Base-by-base conservation (phyloP, 2,888 invertebrate genomes). In the Caenorhabditis zanzibari region DNA sequence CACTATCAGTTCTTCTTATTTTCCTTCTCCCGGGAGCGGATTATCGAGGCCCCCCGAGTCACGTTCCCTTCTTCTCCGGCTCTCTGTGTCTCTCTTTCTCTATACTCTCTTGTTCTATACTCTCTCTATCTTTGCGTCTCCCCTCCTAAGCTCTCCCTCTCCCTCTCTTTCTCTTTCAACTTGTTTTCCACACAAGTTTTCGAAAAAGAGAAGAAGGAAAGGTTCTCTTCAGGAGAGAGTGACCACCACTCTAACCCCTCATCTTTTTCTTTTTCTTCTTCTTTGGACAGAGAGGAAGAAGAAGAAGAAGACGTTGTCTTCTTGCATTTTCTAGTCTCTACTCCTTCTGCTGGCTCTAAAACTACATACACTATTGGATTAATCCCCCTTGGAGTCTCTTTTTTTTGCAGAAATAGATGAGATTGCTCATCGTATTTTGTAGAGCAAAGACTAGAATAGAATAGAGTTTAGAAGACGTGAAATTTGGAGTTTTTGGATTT, bases 31-130 rank as follows among this genome's bases (percentile, higher is more conserved):
- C 28, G 63, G 26, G 44, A 64, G 64, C 47, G 44, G 44, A 47
- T 47, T 64, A 64, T 44, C 63, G 10, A 2, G 10, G 38, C 41
- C 6, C 24, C 63, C 16, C 44, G 3, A 5, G 63, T 63, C 63
- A 63, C 44, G 63, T 66, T 66, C 66, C 32, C 44, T 44, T 54
- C 28, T 14, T 44, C 49, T 61, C 58, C 49, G 12, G 28, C 26
- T 59, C 32, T 79, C 77, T 79, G 19, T 28, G 49, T 72, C 72
- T 59, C 59, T 49, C 16, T 14, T 19, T 24, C 68, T 38, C 68
- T 47, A 14, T 24, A n/a, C 54, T 35, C 24, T n/a, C n/a, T n/a
- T n/a, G n/a, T n/a, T n/a, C 63, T 61, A 38, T 38, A 12, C 59
- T 47, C n/a, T 28, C 56, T 56, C 59, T 68, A 58, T 77, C 52